Conservation (phyloP, 2,113 vertebrate genomes). For the Menura novaehollandiae region DNA sequence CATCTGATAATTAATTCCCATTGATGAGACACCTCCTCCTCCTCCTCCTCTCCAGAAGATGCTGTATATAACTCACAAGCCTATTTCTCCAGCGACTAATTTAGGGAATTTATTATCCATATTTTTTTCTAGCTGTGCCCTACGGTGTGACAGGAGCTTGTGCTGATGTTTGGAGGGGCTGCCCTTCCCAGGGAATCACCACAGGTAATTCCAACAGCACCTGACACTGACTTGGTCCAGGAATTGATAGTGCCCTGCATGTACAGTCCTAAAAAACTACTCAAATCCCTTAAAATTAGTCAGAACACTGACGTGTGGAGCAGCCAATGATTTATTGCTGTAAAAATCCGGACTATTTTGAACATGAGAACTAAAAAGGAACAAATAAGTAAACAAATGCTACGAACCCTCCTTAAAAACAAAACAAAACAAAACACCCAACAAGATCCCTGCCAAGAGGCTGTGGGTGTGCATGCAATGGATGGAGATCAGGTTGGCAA, state of each 20-base stretch:
- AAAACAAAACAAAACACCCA: not conserved
- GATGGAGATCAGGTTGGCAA: not conserved
- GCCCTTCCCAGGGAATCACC: not conserved
- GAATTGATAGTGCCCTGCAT: not conserved
- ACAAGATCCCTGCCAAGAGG: not conserved
- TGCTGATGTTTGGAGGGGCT: not conserved
- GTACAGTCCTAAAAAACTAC: not conserved
- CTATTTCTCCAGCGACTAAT: not conserved
- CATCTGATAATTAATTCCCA: not conserved
- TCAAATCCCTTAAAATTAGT: not conserved
- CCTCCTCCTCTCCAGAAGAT: not conserved
- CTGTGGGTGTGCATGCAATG: not conserved
- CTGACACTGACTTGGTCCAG: not conserved
- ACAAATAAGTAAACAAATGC: not conserved
- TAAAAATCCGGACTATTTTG: not conserved
- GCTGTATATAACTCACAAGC: not conserved
- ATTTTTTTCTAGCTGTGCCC: not conserved
- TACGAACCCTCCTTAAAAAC: not conserved
- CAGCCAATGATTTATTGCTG: not conserved
- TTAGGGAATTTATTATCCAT: not conserved
- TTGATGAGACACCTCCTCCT: not conserved
- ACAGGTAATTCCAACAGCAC: not conserved
- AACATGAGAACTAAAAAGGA: not conserved
- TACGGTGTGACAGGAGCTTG: not conserved
- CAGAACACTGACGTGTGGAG: not conserved